Evolutionary conservation across 1,140 invertebrate species (phyloP).

Genomic region (Hermetia illucens): DNA sequence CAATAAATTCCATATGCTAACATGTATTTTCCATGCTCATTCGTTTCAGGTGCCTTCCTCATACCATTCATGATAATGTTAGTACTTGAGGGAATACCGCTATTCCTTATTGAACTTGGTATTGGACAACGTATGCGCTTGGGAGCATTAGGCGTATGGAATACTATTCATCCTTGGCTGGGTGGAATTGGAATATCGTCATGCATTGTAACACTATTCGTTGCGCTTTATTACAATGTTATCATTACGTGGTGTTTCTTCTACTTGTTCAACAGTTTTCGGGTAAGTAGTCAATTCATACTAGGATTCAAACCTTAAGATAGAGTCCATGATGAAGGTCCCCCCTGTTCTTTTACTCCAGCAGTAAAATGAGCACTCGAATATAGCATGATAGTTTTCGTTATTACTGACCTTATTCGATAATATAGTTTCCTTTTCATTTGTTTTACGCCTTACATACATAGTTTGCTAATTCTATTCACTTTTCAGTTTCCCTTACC

Average conservation of each 20-base stretch:
- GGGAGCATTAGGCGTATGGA: slow-evolving; percentile 86
- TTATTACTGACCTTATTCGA: not conserved
- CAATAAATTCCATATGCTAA: too few relatives aligned
- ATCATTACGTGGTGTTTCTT: slow-evolving; percentile 98
- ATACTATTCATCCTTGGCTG: slow-evolving; percentile 83
- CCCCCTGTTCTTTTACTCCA: not conserved
- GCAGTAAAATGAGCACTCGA: too few relatives aligned
- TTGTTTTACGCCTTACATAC: not conserved
- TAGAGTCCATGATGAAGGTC: not conserved
- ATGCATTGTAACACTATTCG: slow-evolving; percentile 82
- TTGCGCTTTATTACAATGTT: slow-evolving; percentile 93
- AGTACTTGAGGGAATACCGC: slow-evolving; percentile 78
- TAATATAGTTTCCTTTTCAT: not conserved
- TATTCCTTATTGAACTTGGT: slow-evolving; percentile 89
- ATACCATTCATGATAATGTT: slow-evolving; percentile 95
- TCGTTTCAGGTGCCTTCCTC: slow-evolving; percentile 80
- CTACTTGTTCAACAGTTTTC: slow-evolving; percentile 82
- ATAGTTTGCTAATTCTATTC: slow-evolving; percentile 2
- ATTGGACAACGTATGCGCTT: slow-evolving; percentile 81
- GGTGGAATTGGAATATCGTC: slow-evolving; percentile 81
- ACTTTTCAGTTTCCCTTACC: slow-evolving; percentile 56
- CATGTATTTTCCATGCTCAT: too few relatives aligned
- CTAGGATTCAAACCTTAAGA: too few relatives aligned
- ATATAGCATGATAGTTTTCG: not conserved
- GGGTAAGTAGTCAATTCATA: too few relatives aligned